Evolutionary conservation across 2,797 vertebrate species (phyloP), one percentile per base, ranked within the genome.

Genomic region (Chaenodraco wilsoni): DNA sequence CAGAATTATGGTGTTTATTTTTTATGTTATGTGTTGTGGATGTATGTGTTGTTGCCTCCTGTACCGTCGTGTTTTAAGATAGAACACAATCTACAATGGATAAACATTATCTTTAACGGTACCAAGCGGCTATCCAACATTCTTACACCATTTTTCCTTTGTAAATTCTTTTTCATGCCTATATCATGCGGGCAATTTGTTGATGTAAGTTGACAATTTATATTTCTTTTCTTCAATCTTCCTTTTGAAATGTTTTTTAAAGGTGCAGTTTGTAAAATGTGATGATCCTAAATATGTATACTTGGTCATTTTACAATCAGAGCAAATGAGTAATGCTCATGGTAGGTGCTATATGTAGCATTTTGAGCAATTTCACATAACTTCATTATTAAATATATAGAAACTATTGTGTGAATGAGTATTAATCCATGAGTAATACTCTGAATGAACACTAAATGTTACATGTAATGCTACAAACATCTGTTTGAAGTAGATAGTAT

Each of bases 161-260:
- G 93, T 97, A 96, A 96, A 97, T 96, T 97, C 96, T 83, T 97
- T 97, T 97, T 97, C 96, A 97, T 97, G 98, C 97, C 97, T 98
- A 98, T 99, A 99, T 98, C 98, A 99, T 98, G 97, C 96, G 97
- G 97, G 97, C 98, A 99, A 99, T 98, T 97, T 98, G 96, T 98
- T 98, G 97, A 99, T 98, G 98, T 99, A 99, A 99, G 98, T 99
- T 97, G 94, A 97, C 96, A 95, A 95, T 95, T 96, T 96, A 62
- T 95, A 94, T 92, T 95, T 95, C 96, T 95, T 96, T 96, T 97
- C 96, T 97, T 95, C 91, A 95, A 88, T 90, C 89, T 95, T 93
- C 96, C 50, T 74, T 40, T 55, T 85, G 16, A 62, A 70, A 54
- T 51, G 19, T 23, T 59, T 61, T 54, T 49, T 54, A 57, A 78